Percentiles rank a stretch among this genome's conserved stretches.
These are phyloP conservation scores for Coranthus polyacanthus DNA, from an alignment of 2,797 vertebrate genomes.

Conservation along the genomic window DNA sequence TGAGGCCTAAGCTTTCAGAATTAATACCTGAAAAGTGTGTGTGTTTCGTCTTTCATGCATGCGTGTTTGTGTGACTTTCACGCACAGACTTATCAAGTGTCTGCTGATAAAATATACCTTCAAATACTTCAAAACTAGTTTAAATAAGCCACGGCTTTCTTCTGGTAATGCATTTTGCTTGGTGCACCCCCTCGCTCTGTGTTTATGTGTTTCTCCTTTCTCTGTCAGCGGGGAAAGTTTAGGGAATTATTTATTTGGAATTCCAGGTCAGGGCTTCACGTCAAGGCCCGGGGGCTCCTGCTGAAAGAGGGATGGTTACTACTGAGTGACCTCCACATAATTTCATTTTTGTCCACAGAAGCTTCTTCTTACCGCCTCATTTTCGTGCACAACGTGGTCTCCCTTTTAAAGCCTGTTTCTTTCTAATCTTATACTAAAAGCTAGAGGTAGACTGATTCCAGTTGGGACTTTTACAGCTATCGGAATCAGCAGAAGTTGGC, in stretches of 20 bases:
- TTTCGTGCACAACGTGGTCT: constrained; percentile 2
- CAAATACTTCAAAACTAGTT: constrained; percentile 17
- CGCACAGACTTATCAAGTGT: constrained; percentile 1
- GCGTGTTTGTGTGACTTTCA: constrained; percentile 16
- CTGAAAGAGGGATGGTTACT: constrained; percentile 44
- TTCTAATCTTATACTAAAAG: no score
- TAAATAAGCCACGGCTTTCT: constrained; percentile 22
- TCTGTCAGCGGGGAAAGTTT: constrained; percentile 35
- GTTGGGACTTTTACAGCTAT: no score
- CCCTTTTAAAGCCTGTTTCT: no score
- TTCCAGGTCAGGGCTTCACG: constrained; percentile 71
- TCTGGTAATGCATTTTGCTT: constrained; percentile 23
- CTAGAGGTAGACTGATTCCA: no score
- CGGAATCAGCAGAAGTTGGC: no score
- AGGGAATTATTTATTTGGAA: constrained; percentile 77
- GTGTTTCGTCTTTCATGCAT: neutral
- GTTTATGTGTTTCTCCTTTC: constrained; percentile 8
- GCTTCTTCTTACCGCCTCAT: neutral
- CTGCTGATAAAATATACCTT: constrained; percentile 32
- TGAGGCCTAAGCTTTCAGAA: constrained; percentile 32
- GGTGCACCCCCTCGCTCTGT: neutral
- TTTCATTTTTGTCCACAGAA: constrained; percentile 5
- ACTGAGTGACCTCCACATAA: constrained; percentile 48
- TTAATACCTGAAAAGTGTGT: constrained; percentile 32
- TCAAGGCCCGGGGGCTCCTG: constrained; percentile 45